A percentile compares a stretch with the other conserved stretches of the same genome.
Evolutionary conservation across 2,888 invertebrate genomes (phyloP).

Genomic region (Papilio elwesi): DNA sequence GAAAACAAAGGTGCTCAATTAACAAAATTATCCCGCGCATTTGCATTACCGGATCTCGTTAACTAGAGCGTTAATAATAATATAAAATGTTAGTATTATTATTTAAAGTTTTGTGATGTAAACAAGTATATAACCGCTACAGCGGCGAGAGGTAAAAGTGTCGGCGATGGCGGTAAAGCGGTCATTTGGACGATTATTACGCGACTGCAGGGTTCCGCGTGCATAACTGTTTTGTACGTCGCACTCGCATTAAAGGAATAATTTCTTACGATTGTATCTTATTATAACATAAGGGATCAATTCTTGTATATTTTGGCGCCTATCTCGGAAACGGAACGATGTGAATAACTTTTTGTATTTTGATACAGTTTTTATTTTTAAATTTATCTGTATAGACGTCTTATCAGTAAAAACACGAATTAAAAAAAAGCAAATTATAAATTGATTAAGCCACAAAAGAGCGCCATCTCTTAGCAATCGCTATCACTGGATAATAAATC

Average conservation of each 20-base stretch:
- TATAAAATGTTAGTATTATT: constrained; percentile 45
- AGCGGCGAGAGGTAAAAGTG: constrained; percentile 69
- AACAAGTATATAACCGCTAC: constrained; percentile 50
- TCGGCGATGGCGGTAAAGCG: constrained; percentile 58
- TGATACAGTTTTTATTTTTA: no score
- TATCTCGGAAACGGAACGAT: no score
- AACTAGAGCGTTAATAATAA: constrained; percentile 45
- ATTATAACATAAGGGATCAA: no score
- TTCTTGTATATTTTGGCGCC: no score
- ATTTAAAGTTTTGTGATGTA: constrained; percentile 55
- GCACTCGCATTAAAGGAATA: background rate
- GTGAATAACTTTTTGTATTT: no score
- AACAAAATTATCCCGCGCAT: background rate
- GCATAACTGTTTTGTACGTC: background rate
- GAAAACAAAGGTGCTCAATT: constrained; percentile 7
- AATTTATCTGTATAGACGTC: no score
- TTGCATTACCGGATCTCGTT: constrained; percentile 5
- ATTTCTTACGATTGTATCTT: no score
- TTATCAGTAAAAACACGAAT: no score
- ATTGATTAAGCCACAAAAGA: no score
- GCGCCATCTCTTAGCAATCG: no score
- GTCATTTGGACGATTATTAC: constrained; percentile 26
- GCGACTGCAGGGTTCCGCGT: constrained; percentile 23
- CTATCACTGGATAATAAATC: no score
- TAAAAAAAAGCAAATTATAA: no score